These are phyloP conservation scores for Anabas testudineus DNA, from an alignment of 2,797 vertebrate species.

Conservation along the genomic window DNA sequence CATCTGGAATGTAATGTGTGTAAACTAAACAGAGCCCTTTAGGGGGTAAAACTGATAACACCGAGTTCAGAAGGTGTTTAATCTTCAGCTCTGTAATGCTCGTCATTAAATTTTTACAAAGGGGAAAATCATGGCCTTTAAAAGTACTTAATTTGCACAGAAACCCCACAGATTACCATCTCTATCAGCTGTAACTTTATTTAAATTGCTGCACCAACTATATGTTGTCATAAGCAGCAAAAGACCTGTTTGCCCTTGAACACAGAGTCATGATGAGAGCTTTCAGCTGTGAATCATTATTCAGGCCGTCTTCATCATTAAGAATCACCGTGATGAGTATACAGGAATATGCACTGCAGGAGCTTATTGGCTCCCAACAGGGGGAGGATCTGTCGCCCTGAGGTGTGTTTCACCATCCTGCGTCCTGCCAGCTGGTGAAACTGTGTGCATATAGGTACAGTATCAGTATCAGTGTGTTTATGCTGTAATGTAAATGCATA, in stretches of 20 bases:
- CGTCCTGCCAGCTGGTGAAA: slow-evolving; percentile 45
- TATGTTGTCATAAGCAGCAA: slow-evolving; percentile 1
- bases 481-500: slow-evolving; percentile 1
- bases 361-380: slow-evolving; percentile 63
- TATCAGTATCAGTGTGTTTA: slow-evolving; percentile 2
- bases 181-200: not conserved
- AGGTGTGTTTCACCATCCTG: slow-evolving; percentile 47
- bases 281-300: slow-evolving; percentile 64
- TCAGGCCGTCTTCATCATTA: slow-evolving; percentile 63
- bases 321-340: slow-evolving; percentile 52
- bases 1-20: not conserved
- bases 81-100: not conserved
- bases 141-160: not conserved
- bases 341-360: slow-evolving; percentile 56
- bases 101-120: not conserved
- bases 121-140: not conserved
- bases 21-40: slow-evolving; percentile 4
- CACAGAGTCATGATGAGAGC: slow-evolving; percentile 42
- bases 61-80: not conserved
- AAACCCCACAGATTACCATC: not conserved
- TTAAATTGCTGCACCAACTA: not conserved
- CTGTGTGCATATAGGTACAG: not conserved
- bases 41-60: not conserved
- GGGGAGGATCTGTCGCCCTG: slow-evolving; percentile 38
- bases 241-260: slow-evolving; percentile 50